Percentiles rank a stretch among this genome's conserved stretches.
phyloP scores from a whole-genome alignment of 1,140 invertebrate genomes.

The Zaprionus africanus region DNA sequence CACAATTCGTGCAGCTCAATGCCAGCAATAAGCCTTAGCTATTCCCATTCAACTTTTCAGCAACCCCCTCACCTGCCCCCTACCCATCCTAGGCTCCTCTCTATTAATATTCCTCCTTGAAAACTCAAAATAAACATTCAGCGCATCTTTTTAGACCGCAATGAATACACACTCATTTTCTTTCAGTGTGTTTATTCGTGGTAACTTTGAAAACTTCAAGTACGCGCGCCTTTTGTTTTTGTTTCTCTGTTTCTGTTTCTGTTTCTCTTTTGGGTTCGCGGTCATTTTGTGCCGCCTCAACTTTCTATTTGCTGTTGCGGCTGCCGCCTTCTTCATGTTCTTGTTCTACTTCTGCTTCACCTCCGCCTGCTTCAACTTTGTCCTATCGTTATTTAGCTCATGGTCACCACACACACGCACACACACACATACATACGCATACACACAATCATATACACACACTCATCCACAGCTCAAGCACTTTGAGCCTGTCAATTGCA shows the following conservation, averaged over 20 bases:
- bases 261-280: conserved; percentile 45
- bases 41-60: no score
- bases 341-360: neutral
- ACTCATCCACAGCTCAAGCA: conserved; percentile 28
- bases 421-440: conserved; percentile 17
- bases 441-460: conserved; percentile 1
- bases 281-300: conserved; percentile 73
- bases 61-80: neutral
- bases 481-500: conserved; percentile 66
- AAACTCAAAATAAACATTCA: neutral
- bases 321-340: neutral
- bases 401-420: conserved; percentile 56
- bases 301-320: conserved; percentile 55
- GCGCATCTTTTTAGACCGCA: neutral
- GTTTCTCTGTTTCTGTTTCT: conserved; percentile 37
- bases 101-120: conserved; percentile 3
- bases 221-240: conserved; percentile 66
- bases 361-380: conserved; percentile 1
- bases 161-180: neutral
- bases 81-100: neutral
- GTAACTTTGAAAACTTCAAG: conserved; percentile 55
- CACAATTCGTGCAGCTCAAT: neutral
- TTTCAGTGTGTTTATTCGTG: neutral
- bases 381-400: conserved; percentile 70
- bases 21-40: no score